Conservation (phyloP, 1,140 invertebrate species). For the Scaptomyza montana region DNA sequence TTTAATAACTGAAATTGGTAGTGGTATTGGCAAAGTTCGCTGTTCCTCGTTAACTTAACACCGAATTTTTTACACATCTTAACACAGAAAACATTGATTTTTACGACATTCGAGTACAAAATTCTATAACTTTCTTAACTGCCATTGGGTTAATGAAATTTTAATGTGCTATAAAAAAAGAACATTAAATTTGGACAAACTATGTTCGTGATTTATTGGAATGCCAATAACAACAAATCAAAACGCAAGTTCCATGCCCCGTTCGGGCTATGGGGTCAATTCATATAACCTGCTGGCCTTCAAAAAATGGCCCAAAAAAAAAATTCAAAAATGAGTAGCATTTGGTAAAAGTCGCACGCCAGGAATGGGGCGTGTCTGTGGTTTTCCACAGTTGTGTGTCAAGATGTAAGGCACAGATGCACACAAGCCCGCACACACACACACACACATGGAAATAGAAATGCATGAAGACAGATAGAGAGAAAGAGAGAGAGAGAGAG, state of each 20-base stretch:
- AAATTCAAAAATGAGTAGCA: neutral
- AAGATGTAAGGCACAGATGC: conserved; percentile 4
- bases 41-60: no score
- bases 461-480: neutral
- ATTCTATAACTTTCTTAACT: neutral
- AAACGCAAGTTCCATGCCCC: neutral
- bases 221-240: conserved; percentile 4
- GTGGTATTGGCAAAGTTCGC: no score
- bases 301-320: conserved; percentile 4
- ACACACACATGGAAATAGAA: neutral
- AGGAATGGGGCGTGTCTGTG: neutral
- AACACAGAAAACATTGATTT: no score
- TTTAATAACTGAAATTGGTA: no score
- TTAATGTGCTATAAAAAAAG: neutral
- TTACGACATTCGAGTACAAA: neutral
- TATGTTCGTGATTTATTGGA: conserved; percentile 15
- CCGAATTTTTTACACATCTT: no score
- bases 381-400: conserved; percentile 4
- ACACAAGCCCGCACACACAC: no score
- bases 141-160: neutral
- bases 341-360: conserved; percentile 33
- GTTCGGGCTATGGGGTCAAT: conserved; percentile 8
- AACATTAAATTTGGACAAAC: neutral
- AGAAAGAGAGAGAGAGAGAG: neutral
- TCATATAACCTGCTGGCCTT: conserved; percentile 16